Percentiles rank a stretch among this genome's conserved stretches.
These are phyloP conservation scores for Tipula helvola DNA, from an alignment of 2,888 invertebrate species.

Conservation along the genomic window DNA sequence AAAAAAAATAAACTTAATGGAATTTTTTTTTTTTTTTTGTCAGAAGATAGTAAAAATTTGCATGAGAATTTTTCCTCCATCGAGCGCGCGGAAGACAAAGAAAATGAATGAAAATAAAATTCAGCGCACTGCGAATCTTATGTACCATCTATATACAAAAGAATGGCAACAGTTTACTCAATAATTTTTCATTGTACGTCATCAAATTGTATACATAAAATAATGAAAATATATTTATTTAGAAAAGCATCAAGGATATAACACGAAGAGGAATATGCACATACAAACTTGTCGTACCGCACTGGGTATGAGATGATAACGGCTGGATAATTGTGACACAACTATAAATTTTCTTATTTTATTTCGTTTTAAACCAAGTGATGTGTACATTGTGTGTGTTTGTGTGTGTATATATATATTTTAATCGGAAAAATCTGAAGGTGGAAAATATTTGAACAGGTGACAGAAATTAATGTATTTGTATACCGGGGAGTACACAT, in stretches of 20 bases:
- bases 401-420: background rate
- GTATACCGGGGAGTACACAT: background rate
- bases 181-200: background rate
- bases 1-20: background rate
- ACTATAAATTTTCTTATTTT: background rate
- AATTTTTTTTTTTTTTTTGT: background rate
- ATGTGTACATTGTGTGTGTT: background rate
- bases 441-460: background rate
- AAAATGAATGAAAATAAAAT: background rate
- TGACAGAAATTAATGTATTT: background rate
- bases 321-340: background rate
- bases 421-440: background rate
- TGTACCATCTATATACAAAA: background rate
- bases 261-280: background rate
- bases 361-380: background rate
- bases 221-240: background rate
- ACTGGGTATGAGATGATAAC: background rate
- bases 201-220: background rate
- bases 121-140: background rate
- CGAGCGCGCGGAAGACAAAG: background rate
- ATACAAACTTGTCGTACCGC: background rate
- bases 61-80: background rate
- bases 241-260: background rate
- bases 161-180: background rate
- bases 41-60: background rate